These are phyloP conservation scores for Crocidura indochinensis DNA, from an alignment of 2,797 vertebrate genomes.

Conservation along the genomic window DNA sequence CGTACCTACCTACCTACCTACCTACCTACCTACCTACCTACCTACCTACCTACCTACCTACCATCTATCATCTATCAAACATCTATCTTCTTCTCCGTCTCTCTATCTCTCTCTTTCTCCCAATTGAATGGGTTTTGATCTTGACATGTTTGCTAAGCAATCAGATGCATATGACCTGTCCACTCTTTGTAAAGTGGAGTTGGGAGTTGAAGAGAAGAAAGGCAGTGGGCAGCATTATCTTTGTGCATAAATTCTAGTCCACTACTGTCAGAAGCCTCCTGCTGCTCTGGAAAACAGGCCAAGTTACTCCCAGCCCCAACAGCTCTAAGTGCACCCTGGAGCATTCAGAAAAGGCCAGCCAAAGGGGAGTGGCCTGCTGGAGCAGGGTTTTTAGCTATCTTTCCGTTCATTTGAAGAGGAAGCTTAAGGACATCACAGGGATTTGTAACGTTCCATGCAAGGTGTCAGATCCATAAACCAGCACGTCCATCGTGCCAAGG, in stretches of 20 bases:
- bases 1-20: too few species aligned
- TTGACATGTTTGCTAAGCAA: slow-evolving; percentile 47
- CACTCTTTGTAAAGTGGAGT: neutral
- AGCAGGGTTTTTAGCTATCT: slow-evolving; percentile 73
- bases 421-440: slow-evolving; percentile 77
- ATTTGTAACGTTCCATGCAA: slow-evolving; percentile 80
- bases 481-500: slow-evolving; percentile 6
- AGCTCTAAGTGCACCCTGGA: slow-evolving; percentile 61
- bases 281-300: slow-evolving; percentile 41
- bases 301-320: slow-evolving; percentile 8
- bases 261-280: slow-evolving; percentile 67
- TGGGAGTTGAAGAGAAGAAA: neutral
- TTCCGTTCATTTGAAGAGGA: slow-evolving; percentile 77
- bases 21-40: too few species aligned
- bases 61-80: too few species aligned
- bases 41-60: too few species aligned
- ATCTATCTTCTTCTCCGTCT: too few species aligned
- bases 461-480: slow-evolving; percentile 79
- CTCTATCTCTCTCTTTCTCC: too few species aligned
- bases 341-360: slow-evolving; percentile 61
- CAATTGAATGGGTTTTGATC: slow-evolving; percentile 17
- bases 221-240: slow-evolving; percentile 4
- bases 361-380: slow-evolving; percentile 19
- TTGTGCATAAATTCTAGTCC: slow-evolving; percentile 33
- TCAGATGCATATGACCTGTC: slow-evolving; percentile 34